A percentile compares a stretch with the other conserved stretches of the same genome.
Conservation (phyloP, 1,140 invertebrate species). For the Venustaconcha ellipsiformis region DNA sequence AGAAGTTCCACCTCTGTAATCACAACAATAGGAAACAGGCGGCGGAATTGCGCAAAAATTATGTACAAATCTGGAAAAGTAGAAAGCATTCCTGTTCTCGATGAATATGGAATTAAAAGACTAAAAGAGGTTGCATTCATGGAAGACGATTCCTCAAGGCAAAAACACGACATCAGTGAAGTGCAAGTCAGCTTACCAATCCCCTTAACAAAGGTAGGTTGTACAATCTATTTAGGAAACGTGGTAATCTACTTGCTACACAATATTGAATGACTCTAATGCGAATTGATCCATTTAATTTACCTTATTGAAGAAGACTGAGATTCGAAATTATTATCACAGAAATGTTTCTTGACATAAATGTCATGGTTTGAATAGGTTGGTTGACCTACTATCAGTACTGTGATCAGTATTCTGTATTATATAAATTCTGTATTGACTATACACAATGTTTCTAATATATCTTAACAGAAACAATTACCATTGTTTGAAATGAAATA, state of each 20-base stretch:
- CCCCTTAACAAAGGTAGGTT: slow-evolving; percentile 46
- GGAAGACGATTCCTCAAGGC: slow-evolving; percentile 30
- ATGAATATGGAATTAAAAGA: slow-evolving; percentile 17
- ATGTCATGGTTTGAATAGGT: no score
- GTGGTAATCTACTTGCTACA: not conserved
- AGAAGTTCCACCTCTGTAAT: slow-evolving; percentile 56
- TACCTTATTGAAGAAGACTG: no score
- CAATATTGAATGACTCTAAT: not conserved
- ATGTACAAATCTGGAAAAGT: slow-evolving; percentile 26
- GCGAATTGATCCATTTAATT: not conserved
- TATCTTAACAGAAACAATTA: no score
- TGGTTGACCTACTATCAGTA: no score
- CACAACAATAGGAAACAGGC: slow-evolving; percentile 47
- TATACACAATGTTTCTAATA: no score
- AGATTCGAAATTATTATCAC: no score
- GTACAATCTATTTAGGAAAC: not conserved
- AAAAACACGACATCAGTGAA: slow-evolving; percentile 38
- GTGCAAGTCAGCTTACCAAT: slow-evolving; percentile 48
- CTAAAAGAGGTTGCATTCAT: slow-evolving; percentile 33
- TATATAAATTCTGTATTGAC: no score
- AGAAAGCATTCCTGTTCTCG: slow-evolving; percentile 17
- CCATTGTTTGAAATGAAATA: no score
- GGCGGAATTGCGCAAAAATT: slow-evolving; percentile 20
- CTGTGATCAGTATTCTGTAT: no score
- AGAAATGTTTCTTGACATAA: no score